Evolutionary conservation across 2,888 invertebrate genomes (phyloP), one percentile per base, ranked within the genome.

Genomic region (Strigamia transsilvanica): DNA sequence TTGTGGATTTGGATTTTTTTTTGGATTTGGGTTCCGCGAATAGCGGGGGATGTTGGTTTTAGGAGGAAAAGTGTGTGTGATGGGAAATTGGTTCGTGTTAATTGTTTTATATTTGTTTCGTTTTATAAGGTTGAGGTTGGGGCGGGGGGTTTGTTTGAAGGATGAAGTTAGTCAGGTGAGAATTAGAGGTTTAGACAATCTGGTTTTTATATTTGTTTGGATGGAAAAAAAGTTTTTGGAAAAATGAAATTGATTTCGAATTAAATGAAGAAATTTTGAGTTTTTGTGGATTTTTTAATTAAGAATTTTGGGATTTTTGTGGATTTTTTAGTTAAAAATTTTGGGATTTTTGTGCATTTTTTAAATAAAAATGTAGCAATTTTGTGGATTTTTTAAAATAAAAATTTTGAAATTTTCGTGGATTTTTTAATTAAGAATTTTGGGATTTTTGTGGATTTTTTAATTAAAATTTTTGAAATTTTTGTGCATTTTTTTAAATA

Each of bases 61-160:
- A 13, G 51, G 18, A 18, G 51, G 18, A 18, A 51, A 73, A 32
- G 15, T 32, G 6, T 73, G 32, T n/a, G 51, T 13, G 13, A 15
- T 13, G n/a, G 13, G 13, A 6, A 6, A 15, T 51, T 13, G 6
- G 1, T 51, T 51, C 42, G 42, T 42, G 42, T 13, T 51, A 51
- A 51, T 51, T 5, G 27, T 27, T 27, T 27, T 27, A 3, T 27
- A 15, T 51, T 51, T 13, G n/a, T 15, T 51, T 51, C 15, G n/a
- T 51, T 15, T 51, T 51, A 15, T 51, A 51, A 51, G 51, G 51
- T 51, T 51, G 51, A 51, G 51, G 51, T 51, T 51, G 42, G 42
- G 42, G 10, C 42, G n/a, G 13, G n/a, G n/a, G 51, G 51, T 13
- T n/a, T 0, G 51, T 51, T 51, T 51, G 51, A 51, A 51, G 51